Percentiles rank a stretch among this genome's conserved stretches.
Conservation (phyloP, 2,797 vertebrate species). For the Hephaestus fuliginosus region DNA sequence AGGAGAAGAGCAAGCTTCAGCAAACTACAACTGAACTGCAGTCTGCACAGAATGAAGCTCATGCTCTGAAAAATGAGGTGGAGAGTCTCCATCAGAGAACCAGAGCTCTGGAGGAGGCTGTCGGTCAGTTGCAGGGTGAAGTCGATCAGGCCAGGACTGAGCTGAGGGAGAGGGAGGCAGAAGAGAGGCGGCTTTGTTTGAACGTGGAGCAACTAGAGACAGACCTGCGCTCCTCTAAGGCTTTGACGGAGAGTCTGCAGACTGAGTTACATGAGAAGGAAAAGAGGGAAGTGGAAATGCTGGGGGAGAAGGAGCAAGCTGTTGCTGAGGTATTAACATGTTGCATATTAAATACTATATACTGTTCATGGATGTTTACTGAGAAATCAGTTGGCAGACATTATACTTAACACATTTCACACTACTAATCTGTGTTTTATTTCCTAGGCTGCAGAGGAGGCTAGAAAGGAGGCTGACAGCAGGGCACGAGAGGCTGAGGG, state of each 20-base stretch:
- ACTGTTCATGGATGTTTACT: not conserved
- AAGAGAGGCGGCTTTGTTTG: slow-evolving; percentile 88
- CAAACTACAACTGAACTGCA: slow-evolving; percentile 76
- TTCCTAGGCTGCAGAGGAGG: slow-evolving; percentile 89
- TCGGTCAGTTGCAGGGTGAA: slow-evolving; percentile 83
- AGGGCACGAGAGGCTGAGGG: slow-evolving; percentile 86
- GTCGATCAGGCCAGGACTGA: slow-evolving; percentile 79
- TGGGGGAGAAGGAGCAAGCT: slow-evolving; percentile 92
- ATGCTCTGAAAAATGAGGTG: slow-evolving; percentile 82
- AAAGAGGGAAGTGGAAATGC: slow-evolving; percentile 89
- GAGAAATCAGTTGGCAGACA: not conserved
- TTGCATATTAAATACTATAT: not conserved
- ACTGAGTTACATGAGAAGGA: slow-evolving; percentile 90
- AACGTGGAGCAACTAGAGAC: slow-evolving; percentile 91
- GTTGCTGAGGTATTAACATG: slow-evolving; percentile 81
- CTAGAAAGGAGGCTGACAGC: slow-evolving; percentile 85
- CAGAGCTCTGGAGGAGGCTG: slow-evolving; percentile 86
- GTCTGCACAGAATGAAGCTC: slow-evolving; percentile 76
- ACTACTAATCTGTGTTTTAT: not conserved
- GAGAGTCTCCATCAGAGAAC: slow-evolving; percentile 81
- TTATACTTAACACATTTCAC: not conserved
- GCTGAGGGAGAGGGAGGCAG: slow-evolving; percentile 87
- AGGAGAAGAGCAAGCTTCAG: slow-evolving; percentile 83
- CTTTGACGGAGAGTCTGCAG: slow-evolving; percentile 88
- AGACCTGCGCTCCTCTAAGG: slow-evolving; percentile 91